Base-by-base conservation (phyloP, 2,113 vertebrate genomes). In the Rhegmatorhina hoffmannsi region DNA sequence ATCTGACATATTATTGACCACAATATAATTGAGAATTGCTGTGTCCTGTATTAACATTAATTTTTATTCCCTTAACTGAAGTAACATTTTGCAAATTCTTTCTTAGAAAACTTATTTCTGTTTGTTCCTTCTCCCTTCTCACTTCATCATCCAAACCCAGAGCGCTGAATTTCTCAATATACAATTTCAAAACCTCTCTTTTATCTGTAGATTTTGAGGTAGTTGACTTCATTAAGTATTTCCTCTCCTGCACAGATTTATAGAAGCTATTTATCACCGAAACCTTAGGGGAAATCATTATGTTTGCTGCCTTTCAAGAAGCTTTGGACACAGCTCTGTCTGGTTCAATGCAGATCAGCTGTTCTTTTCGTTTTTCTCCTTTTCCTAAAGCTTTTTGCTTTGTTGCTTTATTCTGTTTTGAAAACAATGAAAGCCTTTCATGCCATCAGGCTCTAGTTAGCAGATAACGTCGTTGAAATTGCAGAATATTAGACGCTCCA, bases 271-370 rank as follows among this genome's bases (percentile, higher is more conserved):
- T 94, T 96, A 92, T 95, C 93, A 89, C 38, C 13, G 3, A 95
- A 96, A 93, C 75, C 79, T 87, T 91, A 74, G 49, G 77, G 87
- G 79, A 96, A 96, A 96, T 95, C 24, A 68, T 78, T 95, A 67
- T 94, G 79, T 84, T 95, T 4, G 0, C 84, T 96, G 84, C 73
- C 76, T 95, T 79, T 89, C 67, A 73, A 85, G 69, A 92, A 91
- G 12, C 40, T 46, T 72, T 87, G 80, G 80, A 84, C 88, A 89
- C 83, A 72, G 18, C 69, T 67, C 67, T 19, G 14, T 97, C 84
- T 96, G 84, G 50, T 94, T 97, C 89, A 75, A 8, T 96, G 84
- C 95, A 93, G 90, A 96, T 96, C 66, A 90, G 31, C 86, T 94
- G 6, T 94, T 96, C 53, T 94, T 47, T 94, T 81, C 8, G 44